Conservation (phyloP, 92 coral and sea anemone genomes). For the Heteractis magnifica region DNA sequence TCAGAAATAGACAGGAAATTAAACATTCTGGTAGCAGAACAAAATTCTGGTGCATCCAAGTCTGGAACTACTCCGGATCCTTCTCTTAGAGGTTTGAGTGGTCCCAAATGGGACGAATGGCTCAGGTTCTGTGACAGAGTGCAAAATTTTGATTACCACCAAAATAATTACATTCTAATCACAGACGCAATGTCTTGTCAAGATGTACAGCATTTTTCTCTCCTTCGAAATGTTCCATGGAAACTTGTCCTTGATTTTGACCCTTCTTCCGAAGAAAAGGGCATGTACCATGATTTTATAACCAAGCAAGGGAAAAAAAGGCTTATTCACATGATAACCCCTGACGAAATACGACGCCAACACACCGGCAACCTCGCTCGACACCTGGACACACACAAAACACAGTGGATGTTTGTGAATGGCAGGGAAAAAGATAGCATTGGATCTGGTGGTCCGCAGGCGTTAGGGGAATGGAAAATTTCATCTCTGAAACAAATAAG, state of each 20-base stretch:
- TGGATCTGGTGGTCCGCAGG: slow-evolving; percentile 44
- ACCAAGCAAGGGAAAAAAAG: slow-evolving; percentile 53
- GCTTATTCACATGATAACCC: slow-evolving; percentile 71
- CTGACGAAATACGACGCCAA: slow-evolving; percentile 56
- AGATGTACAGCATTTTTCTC: slow-evolving; percentile 51
- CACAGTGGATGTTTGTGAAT: slow-evolving; percentile 83
- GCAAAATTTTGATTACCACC: slow-evolving; percentile 54
- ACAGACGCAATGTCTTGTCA: slow-evolving; percentile 61
- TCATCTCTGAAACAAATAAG: slow-evolving; percentile 60
- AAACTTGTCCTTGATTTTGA: slow-evolving; percentile 87
- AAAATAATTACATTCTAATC: slow-evolving; percentile 72
- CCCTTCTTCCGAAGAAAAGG: slow-evolving; percentile 78
- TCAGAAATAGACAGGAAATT: slow-evolving; percentile 13
- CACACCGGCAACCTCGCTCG: slow-evolving; percentile 47
- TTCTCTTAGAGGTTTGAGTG: slow-evolving; percentile 42
- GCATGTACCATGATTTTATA: slow-evolving; percentile 61
- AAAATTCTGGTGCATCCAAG: neutral
- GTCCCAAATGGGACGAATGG: slow-evolving; percentile 75
- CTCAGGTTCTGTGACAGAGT: slow-evolving; percentile 59
- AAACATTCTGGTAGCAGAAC: neutral
- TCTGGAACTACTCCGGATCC: neutral
- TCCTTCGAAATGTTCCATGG: slow-evolving; percentile 77
- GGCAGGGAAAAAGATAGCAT: slow-evolving; percentile 71
- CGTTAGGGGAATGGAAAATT: slow-evolving; percentile 68
- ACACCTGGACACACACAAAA: slow-evolving; percentile 71